Percentiles rank a stretch among this genome's conserved stretches.
Evolutionary conservation across 2,888 invertebrate species (phyloP).

Genomic region (Microctonus hyperodae): DNA sequence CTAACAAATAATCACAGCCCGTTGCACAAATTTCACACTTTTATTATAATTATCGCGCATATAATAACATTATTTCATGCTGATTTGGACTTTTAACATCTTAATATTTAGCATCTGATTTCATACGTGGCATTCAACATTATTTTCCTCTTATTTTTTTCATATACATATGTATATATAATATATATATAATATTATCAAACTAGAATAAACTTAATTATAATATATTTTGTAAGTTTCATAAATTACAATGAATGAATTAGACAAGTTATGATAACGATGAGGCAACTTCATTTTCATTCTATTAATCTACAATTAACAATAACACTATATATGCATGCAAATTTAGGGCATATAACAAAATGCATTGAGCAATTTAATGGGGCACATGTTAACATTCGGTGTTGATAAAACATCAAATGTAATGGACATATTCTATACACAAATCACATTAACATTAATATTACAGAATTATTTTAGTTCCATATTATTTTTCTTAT

Average conservation of each 20-base stretch:
- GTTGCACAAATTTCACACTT: constrained; percentile 36
- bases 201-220: not conserved
- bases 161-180: not conserved
- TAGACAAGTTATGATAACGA: constrained; percentile 27
- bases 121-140: constrained; percentile 25
- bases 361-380: constrained; percentile 25
- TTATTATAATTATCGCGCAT: not conserved
- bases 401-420: constrained; percentile 32
- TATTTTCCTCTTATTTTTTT: not conserved
- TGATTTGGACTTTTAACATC: too few species aligned
- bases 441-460: not conserved
- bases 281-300: constrained; percentile 22
- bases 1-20: constrained; percentile 41
- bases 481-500: too few species aligned
- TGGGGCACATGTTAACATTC: constrained; percentile 1
- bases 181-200: not conserved
- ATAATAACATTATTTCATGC: not conserved
- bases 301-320: constrained; percentile 12
- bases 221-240: not conserved
- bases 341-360: constrained; percentile 25
- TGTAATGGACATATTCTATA: too few species aligned
- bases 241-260: constrained; percentile 27
- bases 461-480: not conserved
- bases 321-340: constrained; percentile 24
- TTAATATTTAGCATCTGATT: constrained; percentile 20